Conservation (phyloP, 1,140 invertebrate genomes). For the Varroa destructor region DNA sequence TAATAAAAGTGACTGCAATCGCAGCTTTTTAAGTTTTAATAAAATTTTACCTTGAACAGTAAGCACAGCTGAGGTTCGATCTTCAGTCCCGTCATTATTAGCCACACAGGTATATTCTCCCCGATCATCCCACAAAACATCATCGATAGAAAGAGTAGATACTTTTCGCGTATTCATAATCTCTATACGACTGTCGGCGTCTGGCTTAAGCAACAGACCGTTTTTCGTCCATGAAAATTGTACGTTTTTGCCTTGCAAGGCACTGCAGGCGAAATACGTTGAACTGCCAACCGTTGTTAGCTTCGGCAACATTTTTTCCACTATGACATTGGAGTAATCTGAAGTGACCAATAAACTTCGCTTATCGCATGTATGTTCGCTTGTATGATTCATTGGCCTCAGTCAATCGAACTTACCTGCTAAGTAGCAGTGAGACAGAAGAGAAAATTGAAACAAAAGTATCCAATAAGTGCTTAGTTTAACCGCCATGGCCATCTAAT, state of each 20-base stretch:
- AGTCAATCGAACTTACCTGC: too few relatives aligned
- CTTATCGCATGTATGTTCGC: too few relatives aligned
- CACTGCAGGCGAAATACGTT: neutral
- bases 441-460: too few relatives aligned
- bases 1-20: too few relatives aligned
- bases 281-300: slow-evolving; percentile 2
- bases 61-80: neutral
- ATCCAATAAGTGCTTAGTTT: too few relatives aligned
- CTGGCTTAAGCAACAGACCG: neutral
- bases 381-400: too few relatives aligned
- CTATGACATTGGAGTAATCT: too few relatives aligned
- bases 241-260: neutral
- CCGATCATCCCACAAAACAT: neutral
- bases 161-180: neutral
- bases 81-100: neutral
- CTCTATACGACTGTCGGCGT: neutral
- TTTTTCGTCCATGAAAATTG: slow-evolving; percentile 15
- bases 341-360: too few relatives aligned
- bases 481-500: too few relatives aligned
- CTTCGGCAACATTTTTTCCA: neutral
- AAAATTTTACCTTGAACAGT: slow-evolving; percentile 5
- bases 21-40: too few relatives aligned
- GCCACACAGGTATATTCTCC: slow-evolving; percentile 10
- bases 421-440: too few relatives aligned
- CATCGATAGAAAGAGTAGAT: slow-evolving; percentile 7